These are phyloP conservation scores for Tenebrosternarchus preto DNA, from an alignment of 2,113 vertebrate species.

Conservation along the genomic window DNA sequence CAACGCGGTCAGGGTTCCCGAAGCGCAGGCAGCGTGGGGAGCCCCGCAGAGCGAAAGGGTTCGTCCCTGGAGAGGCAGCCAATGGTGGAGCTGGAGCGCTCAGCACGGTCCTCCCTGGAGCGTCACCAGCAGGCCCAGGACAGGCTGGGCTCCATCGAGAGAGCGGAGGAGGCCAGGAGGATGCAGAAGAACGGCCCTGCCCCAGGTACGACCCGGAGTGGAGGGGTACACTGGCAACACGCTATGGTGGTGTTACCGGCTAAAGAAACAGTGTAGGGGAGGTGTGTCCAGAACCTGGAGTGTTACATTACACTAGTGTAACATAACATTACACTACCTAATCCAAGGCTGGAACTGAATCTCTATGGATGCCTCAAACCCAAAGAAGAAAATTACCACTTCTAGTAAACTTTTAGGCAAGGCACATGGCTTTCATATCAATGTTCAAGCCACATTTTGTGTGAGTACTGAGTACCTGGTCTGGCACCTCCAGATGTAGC, in stretches of 20 bases:
- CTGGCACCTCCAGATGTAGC: slow-evolving; percentile 44
- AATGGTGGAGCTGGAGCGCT: slow-evolving; percentile 80
- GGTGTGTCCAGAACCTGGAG: too few relatives aligned
- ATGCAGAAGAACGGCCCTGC: slow-evolving; percentile 85
- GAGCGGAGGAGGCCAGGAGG: slow-evolving; percentile 84
- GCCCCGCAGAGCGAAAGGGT: slow-evolving; percentile 85
- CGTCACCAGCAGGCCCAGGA: slow-evolving; percentile 91
- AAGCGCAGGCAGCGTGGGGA: slow-evolving; percentile 74
- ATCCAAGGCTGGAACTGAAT: too few relatives aligned
- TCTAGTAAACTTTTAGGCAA: too few relatives aligned
- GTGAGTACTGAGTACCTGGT: neutral
- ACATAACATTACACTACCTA: too few relatives aligned
- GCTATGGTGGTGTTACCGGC: too few relatives aligned
- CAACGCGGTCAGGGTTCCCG: slow-evolving; percentile 81
- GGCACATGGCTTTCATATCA: too few relatives aligned
- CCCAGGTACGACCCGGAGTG: slow-evolving; percentile 82
- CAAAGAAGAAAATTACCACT: too few relatives aligned
- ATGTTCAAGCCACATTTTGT: neutral
- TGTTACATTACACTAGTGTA: too few relatives aligned
- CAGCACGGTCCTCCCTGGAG: slow-evolving; percentile 86
- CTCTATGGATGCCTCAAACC: too few relatives aligned
- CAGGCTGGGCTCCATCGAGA: slow-evolving; percentile 87
- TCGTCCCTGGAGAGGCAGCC: slow-evolving; percentile 92
- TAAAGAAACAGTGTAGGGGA: too few relatives aligned
- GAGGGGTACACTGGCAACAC: too few relatives aligned